Base-by-base conservation (phyloP, 2,888 invertebrate species). In the Hydrotaea cyrtoneurina region DNA sequence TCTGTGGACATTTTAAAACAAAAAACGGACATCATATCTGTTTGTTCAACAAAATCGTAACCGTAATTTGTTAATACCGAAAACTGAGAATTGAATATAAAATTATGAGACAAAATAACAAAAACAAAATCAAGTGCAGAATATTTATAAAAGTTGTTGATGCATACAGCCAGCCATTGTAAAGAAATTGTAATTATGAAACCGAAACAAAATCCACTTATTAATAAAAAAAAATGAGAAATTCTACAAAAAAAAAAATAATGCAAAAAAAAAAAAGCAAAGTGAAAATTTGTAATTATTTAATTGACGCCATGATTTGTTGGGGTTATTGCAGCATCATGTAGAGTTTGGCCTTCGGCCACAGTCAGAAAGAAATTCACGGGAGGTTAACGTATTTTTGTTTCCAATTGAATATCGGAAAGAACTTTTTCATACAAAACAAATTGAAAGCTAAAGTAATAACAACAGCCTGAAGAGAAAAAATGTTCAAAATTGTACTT, bases 21-120 rank as follows among this genome's bases (percentile, higher is more conserved):
- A 11, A 39, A 71, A n/a, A 19, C 1, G 36, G 36, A 36, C 31
- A 39, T 15, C 36, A 7, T 21, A 0, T 69, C 23, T 66, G 19
- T 69, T 80, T 76, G 85, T 86, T 82, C 85, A 86, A 78, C 86
- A 88, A 82, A 86, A 71, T 84, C 84, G 84, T 79, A 85, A 86
- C 87, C 86, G 31, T 31, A 86, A 79, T 86, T 87, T 87, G 87
- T 87, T 86, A 86, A 87, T 87, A 86, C 86, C 85, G 86, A 88
- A 86, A 86, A 82, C 81, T 87, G 87, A 86, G 88, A 89, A 88
- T 89, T 86, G 89, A 89, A 89, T 89, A 89, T 89, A 89, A 87
- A 89, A 89, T 89, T 86, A 85, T 86, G 85, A 86, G 17, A 57
- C n/a, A 46, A 50, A 59, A 17, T 7, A n/a, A 73, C 46, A 17